phyloP scores from a whole-genome alignment of 37 sponge, comb jelly and placozoan genomes.

The Beroe forskalii region DNA sequence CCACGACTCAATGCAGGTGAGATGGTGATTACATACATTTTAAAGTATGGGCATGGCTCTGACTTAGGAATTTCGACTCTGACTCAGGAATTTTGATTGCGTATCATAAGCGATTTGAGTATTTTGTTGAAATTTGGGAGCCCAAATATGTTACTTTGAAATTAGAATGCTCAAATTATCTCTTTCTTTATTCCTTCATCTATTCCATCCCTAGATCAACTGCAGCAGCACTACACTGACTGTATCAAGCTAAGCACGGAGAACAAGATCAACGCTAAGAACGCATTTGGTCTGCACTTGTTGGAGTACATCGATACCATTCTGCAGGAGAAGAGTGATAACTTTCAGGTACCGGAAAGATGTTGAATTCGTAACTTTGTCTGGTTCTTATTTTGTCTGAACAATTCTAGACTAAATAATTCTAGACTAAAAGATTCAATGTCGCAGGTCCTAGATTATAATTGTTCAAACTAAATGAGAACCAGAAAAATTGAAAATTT shows the following conservation, averaged over 20 bases:
- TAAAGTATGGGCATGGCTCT: too few relatives aligned
- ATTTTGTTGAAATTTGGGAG: too few relatives aligned
- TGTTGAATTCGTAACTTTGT: background rate
- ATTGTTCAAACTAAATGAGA: too few relatives aligned
- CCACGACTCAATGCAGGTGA: slow-evolving; percentile 42
- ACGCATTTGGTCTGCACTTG: slow-evolving; percentile 97
- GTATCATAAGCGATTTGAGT: too few relatives aligned
- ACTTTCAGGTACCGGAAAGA: slow-evolving; percentile 86
- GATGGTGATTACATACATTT: background rate
- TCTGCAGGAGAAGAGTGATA: slow-evolving; percentile 75
- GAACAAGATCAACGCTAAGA: slow-evolving; percentile 98
- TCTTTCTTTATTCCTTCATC: too few relatives aligned
- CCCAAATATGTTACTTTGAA: too few relatives aligned
- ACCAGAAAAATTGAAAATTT: too few relatives aligned
- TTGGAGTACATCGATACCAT: slow-evolving; percentile 89
- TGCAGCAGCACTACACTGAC: slow-evolving; percentile 82
- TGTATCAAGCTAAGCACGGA: slow-evolving; percentile 96
- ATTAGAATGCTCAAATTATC: too few relatives aligned
- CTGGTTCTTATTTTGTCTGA: background rate
- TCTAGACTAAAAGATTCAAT: too few relatives aligned
- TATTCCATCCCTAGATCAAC: slow-evolving; percentile 41
- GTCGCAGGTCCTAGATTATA: too few relatives aligned
- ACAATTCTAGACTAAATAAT: background rate
- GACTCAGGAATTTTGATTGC: too few relatives aligned
- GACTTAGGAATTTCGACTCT: too few relatives aligned